phyloP scores from a whole-genome alignment of 2,888 invertebrate species.

The Aspidiotus destructor region DNA sequence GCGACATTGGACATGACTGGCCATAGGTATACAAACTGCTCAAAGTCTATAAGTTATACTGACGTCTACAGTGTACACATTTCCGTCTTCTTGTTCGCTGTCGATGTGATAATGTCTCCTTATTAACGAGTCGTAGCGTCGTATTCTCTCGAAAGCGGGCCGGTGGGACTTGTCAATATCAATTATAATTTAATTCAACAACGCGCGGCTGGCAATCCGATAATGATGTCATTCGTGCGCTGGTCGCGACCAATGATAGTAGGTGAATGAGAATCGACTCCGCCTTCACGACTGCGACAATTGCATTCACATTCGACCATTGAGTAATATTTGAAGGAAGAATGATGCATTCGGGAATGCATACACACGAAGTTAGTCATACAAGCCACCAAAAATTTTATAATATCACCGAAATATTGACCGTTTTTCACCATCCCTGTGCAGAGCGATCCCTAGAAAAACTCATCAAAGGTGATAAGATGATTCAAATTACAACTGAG shows the following conservation, averaged over 20 bases:
- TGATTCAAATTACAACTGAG: too few relatives aligned
- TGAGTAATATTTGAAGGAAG: too few relatives aligned
- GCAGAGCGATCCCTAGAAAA: too few relatives aligned
- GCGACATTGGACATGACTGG: conserved; percentile 10
- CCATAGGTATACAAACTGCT: not conserved
- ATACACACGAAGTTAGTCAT: too few relatives aligned
- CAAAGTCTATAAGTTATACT: not conserved
- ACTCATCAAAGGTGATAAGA: too few relatives aligned
- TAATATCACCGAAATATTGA: too few relatives aligned
- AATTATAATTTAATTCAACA: conserved; percentile 9
- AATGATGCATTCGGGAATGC: too few relatives aligned
- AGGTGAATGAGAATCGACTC: not conserved
- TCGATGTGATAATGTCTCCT: not conserved
- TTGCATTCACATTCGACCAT: not conserved
- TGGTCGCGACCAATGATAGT: not conserved
- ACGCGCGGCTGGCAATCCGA: not conserved
- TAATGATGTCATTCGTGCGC: conserved; percentile 12
- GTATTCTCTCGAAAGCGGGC: conserved; percentile 1
- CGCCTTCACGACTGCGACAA: conserved; percentile 7
- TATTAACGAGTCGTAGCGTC: not conserved
- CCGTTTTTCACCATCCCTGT: too few relatives aligned
- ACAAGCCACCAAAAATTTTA: too few relatives aligned
- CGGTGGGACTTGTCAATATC: not conserved
- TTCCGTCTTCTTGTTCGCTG: too few relatives aligned
- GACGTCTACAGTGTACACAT: too few relatives aligned